Base-by-base conservation (phyloP, 2,888 invertebrate genomes). In the Trichopria drosophilae region DNA sequence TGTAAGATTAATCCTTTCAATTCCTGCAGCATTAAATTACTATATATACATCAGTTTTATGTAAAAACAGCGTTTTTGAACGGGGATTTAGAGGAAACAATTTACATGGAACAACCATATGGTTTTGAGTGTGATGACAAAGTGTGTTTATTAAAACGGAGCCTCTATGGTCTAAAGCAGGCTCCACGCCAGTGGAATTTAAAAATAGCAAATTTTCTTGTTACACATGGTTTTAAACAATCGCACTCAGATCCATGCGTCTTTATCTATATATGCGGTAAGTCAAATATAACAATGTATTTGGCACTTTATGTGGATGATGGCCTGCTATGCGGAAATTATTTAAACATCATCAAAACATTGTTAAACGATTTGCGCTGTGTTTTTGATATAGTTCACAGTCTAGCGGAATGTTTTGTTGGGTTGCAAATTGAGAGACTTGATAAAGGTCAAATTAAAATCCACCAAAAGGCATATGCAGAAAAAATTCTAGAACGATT, bases 51-150 rank as follows among this genome's bases (percentile, higher is more conserved):
- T 7, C 59, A 58, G 12, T 51, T 59, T n/a, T 60, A 59, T 50
- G 57, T 59, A 2, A 39, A 51, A 13, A 60, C 61, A 10, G 63
- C 61, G 9, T 62, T 59, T 51, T 26, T 63, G 15, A 42, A 61
- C 45, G 55, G 55, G 10, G 43, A 54, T 7, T 39, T 61, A 23
- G 41, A 45, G 16, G 57, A 61, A 51, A 43, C 41, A 18, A 48
- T 59, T 18, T 58, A 46, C 10, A 58, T 60, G 55, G 19, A 39
- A 26, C 45, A 46, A 36, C 62, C 59, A 45, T 31, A 54, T 18
- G 55, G 57, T 32, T 54, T 49, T 41, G 36, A 19, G 12, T 23
- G 41, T 23, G 41, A 24, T 26, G 20, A 37, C 9, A 15, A 18
- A 5, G 54, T 53, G 4, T 57, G 59, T 34, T 20, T 34, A 48